Conservation (phyloP, 2,113 vertebrate species). For the Prunella fulvescens region DNA sequence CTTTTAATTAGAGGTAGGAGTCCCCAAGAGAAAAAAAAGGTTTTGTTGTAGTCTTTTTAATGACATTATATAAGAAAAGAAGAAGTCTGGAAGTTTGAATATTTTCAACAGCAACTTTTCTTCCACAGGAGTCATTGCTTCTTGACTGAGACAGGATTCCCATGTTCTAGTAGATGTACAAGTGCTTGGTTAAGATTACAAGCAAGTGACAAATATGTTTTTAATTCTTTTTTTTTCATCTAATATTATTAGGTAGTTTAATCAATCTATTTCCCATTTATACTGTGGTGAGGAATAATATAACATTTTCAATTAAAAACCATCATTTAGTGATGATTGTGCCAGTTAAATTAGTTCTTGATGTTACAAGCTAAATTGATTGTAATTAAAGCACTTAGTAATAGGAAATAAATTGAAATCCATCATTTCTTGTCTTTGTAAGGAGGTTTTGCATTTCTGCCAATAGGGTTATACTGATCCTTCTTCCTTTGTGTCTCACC, state of each 20-base stretch:
- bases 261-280: conserved; percentile 32
- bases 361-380: not conserved
- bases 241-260: conserved; percentile 29
- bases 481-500: conserved; percentile 8
- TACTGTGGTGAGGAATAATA: conserved; percentile 21
- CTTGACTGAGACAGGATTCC: not conserved
- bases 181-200: not conserved
- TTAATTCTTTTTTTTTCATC: not conserved
- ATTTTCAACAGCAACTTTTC: not conserved
- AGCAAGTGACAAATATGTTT: not conserved
- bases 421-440: not conserved
- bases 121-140: not conserved
- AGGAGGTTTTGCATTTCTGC: not conserved
- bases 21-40: not conserved
- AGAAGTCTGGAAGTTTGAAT: not conserved
- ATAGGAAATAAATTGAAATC: not conserved
- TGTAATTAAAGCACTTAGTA: not conserved
- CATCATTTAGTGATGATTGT: conserved; percentile 18
- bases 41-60: not conserved
- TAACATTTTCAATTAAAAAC: conserved; percentile 49
- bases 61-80: not conserved
- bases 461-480: not conserved
- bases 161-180: not conserved
- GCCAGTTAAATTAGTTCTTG: conserved; percentile 4
- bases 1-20: not conserved